Evolutionary conservation across 2,888 invertebrate genomes (phyloP), one percentile per base, ranked within the genome.

Genomic region (Metallyticus violacea): DNA sequence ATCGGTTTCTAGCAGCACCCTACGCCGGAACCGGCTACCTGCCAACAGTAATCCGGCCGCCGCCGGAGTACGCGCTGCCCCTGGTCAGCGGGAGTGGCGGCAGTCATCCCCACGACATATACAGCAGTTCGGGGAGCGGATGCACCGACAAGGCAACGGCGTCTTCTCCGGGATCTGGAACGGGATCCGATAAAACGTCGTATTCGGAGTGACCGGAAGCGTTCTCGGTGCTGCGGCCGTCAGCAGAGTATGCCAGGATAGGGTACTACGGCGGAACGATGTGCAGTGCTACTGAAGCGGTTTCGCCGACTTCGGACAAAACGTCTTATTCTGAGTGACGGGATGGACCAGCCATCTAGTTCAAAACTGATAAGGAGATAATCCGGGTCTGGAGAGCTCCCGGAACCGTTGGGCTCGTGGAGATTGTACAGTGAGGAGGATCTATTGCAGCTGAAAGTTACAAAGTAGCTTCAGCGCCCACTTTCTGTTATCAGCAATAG

Each of bases 11-110:
- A 0, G 95, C 97, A 0, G 97, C 97, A 0, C 97, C 97, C 0
- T 97, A 97, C 91, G 94, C 96, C 25, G 97, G 97, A 5, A 96
- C 97, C 0, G 97, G 97, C 0, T 97, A 97, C 90, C 91, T 97
- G 85, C 96, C 97, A 0, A 96, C 97, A 0, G 96, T 97, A 27
- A 96, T 97, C 90, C 93, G 93, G 89, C 88, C 90, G 92, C 88
- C 93, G 92, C 15, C 93, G 22, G 88, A 88, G 85, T 88, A 88
- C 79, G 88, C 91, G 40, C 90, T 92, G 85, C 88, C 88, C 85
- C 88, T 88, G 87, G 85, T 89, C 88, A 62, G 40, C 2, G 40
- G 40, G 15, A 15, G 40, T 62, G 15, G 15, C 9, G 40, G 40
- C 40, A 86, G 89, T 86, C 88, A 88, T 88, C 88, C 88, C 3